Percentiles rank a stretch among this genome's conserved stretches.
Conservation (phyloP, 2,888 invertebrate genomes). For the Blomia tropicalis region DNA sequence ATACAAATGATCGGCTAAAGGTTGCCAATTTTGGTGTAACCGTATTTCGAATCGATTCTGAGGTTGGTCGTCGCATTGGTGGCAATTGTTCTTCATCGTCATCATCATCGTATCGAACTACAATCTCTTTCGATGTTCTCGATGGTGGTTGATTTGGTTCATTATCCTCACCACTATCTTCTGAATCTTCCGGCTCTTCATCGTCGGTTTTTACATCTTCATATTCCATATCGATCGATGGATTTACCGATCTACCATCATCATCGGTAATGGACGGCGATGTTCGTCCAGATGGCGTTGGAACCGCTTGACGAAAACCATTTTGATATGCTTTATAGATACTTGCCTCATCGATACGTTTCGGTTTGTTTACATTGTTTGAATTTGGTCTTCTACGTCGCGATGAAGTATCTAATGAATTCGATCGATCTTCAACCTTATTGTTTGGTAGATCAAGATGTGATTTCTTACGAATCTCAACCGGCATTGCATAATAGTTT, state of each 20-base stretch:
- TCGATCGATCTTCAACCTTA: background rate
- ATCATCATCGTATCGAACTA: slow-evolving; percentile 8
- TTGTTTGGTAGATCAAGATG: background rate
- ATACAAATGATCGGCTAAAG: too few species aligned
- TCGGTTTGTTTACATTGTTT: slow-evolving; percentile 3
- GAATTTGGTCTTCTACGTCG: background rate
- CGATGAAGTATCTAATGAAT: background rate
- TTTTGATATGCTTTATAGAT: background rate
- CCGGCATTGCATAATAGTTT: background rate
- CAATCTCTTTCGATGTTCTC: background rate
- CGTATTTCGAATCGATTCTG: background rate
- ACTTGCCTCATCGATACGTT: background rate
- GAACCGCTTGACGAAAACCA: slow-evolving; percentile 1
- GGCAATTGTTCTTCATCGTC: background rate
- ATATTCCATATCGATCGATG: slow-evolving; percentile 2
- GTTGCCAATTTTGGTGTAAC: background rate
- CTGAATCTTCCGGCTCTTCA: background rate
- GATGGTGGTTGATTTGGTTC: background rate
- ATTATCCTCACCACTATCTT: background rate
- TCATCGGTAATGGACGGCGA: too few species aligned
- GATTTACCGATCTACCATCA: background rate
- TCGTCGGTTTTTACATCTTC: slow-evolving; percentile 7
- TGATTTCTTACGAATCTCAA: background rate
- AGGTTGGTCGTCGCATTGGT: background rate
- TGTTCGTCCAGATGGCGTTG: background rate